These are phyloP conservation scores for Galago senegalensis DNA, from an alignment of 2,797 vertebrate genomes.

Conservation along the genomic window DNA sequence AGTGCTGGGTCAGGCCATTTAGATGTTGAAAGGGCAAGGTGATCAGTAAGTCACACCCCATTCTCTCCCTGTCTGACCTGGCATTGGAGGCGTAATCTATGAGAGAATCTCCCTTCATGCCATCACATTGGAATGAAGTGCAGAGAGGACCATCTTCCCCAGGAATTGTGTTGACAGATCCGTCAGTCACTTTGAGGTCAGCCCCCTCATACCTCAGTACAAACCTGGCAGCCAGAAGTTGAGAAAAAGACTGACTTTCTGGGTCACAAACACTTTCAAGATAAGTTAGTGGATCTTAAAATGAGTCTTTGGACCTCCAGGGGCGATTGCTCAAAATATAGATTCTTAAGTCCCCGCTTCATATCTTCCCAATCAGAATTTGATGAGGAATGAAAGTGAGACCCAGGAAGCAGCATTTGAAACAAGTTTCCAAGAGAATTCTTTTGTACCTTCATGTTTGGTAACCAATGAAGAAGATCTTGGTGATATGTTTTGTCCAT, in stretches of 20 bases:
- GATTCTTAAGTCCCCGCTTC: not conserved
- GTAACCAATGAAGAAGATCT: not conserved
- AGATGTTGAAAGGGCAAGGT: constrained; percentile 89
- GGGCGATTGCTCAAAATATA: not conserved
- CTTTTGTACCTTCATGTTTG: not conserved
- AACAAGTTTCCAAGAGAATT: not conserved
- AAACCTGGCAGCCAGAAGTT: constrained; percentile 61
- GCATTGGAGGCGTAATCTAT: constrained; percentile 85
- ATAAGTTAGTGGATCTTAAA: constrained; percentile 14
- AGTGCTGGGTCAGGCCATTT: constrained; percentile 76
- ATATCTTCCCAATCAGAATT: not conserved
- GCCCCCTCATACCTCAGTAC: constrained; percentile 72
- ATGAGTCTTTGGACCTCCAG: not conserved
- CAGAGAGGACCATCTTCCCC: constrained; percentile 80
- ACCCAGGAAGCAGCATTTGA: not conserved
- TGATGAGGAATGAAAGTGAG: not conserved
- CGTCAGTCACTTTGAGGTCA: constrained; percentile 88
- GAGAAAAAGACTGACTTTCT: not conserved
- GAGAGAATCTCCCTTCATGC: constrained; percentile 85
- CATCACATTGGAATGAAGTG: constrained; percentile 82
- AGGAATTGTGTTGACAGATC: constrained; percentile 86
- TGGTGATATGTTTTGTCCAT: not conserved
- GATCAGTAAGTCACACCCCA: constrained; percentile 84
- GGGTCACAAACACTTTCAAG: not conserved
- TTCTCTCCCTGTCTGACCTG: constrained; percentile 63